Base-by-base conservation (phyloP, 2,888 invertebrate species). In the Drosophila trichaetosa region DNA sequence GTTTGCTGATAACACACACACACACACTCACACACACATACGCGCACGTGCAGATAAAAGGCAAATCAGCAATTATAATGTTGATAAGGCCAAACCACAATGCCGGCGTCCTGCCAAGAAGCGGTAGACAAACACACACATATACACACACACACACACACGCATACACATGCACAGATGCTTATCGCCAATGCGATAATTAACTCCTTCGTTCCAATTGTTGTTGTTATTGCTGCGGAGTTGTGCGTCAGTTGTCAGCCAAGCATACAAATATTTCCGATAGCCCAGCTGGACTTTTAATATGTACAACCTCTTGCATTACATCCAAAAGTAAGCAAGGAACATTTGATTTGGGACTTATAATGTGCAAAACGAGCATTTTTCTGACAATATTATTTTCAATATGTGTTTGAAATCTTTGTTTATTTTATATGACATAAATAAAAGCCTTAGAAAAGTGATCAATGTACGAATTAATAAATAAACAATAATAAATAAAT, bases 31-130 rank as follows among this genome's bases (percentile, higher is more conserved):
- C 48, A 16, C 48, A 48, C 24, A n/a, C 33, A 34, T 10, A 24
- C 6, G 31, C 34, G 11, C 33, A 33, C 33, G 56, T 54, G 76
- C 74, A 53, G 75, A 71, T 75, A 83, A 84, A 76, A 70, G 69
- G 60, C 82, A 78, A 82, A 78, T 75, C 83, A 75, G 79, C 77
- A 68, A 68, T 40, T 57, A 60, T 36, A 64, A 48, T 58, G 51
- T 29, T 66, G 79, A 79, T 79, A 79, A 79, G 66, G 21, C 65
- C 57, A 6, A 6, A n/a, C 29, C 56, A 36, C 34, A 70, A 38
- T 57, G 51, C 48, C 54, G 69, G 82, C 82, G 88, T 85, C 84
- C 84, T 85, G 86, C 68, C 24, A 40, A 49, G 60, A 58, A 49
- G 38, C 52, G 65, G 46, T 54, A 74, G 21, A 59, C 40, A 57